Base-by-base conservation (phyloP, 2,797 vertebrate species). In the Amblyraja radiata region DNA sequence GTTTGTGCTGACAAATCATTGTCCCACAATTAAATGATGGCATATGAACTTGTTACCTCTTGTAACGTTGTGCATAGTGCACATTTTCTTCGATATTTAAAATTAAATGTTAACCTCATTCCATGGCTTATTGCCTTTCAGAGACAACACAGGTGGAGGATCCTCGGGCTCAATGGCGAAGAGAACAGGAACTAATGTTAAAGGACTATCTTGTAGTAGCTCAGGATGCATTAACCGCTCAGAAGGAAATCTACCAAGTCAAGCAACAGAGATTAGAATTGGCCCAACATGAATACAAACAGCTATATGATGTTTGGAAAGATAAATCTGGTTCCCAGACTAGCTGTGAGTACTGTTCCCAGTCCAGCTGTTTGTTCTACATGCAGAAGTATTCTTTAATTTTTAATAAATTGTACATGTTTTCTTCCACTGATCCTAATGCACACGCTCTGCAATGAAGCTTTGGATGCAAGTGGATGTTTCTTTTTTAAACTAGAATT, bases 101-200 rank as follows among this genome's bases (percentile, higher is more conserved):
- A 91, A 90, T 46, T 13, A 6, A 21, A 91, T 4, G 1, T 90
- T 14, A 54, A 74, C 0, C 23, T 7, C 36, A 25, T 73, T n/a
- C 74, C 71, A 25, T 58, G 23, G 23, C 14, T 54, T 58, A 92
- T 74, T 95, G 58, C 95, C 61, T 94, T 95, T n/a, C 95, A 99
- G 98, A 99, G 96, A 97, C 97, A 54, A 99, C 98, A 46, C 99
- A 99, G 97, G 97, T 99, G 94, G 98, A 99, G 95, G 99, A 99
- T 95, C 99, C 99, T 0, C 97, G 99, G 84, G 97, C 97, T 61
- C 98, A 99, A 84, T 99, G 98, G 98, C 97, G 99, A 95, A 96
- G 96, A 94, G 98, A 99, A 94, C 99, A 99, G 96, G 98, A 99
- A 95, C 96, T 96, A 94, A 99, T 99, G 99, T 96, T 99, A 95